These are phyloP conservation scores for Scaptodrosophila latifasciaeformis DNA, from an alignment of 2,888 invertebrate species.

Conservation along the genomic window DNA sequence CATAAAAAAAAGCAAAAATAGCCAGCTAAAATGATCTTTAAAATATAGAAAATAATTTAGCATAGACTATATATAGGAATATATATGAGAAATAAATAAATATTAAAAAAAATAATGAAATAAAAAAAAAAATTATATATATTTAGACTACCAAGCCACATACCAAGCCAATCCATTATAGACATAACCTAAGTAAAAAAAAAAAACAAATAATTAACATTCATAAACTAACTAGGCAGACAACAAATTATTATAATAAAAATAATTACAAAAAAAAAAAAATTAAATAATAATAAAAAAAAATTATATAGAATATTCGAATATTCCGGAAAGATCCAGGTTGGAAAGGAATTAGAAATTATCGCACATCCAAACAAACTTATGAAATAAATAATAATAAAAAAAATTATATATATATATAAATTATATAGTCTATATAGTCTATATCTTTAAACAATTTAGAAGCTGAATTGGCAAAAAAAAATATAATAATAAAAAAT, in stretches of 20 bases:
- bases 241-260: conserved; percentile 48
- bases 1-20: conserved; percentile 24
- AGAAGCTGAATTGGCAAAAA: conserved; percentile 37
- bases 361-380: no score
- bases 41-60: not conserved
- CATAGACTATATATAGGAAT: not conserved
- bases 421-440: conserved; percentile 28
- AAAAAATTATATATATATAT: conserved; percentile 30
- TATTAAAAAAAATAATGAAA: conserved; percentile 18
- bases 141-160: conserved; percentile 22
- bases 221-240: conserved; percentile 47
- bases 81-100: no score
- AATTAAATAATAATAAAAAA: not conserved
- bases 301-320: not conserved
- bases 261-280: not conserved
- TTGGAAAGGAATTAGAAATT: no score
- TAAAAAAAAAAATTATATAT: conserved; percentile 11
- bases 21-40: not conserved
- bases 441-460: conserved; percentile 31
- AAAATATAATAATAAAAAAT: conserved; percentile 20
- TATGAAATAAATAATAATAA: no score
- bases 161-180: not conserved
- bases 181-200: conserved; percentile 5
- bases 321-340: no score
- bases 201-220: conserved; percentile 13